Base-by-base conservation (phyloP, 2,797 vertebrate genomes). In the Neosilurus mollespiculum region DNA sequence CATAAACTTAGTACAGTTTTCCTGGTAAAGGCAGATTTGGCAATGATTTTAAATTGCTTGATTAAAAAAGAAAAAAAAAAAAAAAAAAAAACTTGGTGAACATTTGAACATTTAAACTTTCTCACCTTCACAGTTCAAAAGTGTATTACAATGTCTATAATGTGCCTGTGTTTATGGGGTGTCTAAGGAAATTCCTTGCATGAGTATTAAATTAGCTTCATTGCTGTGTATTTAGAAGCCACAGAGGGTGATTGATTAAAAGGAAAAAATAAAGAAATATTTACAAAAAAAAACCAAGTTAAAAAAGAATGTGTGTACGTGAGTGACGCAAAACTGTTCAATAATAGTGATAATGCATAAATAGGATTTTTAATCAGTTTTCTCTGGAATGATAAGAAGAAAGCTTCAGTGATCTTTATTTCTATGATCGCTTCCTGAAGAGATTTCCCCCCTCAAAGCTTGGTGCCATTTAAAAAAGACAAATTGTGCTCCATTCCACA, bases 401-500 rank as follows among this genome's bases (percentile, higher is more conserved):
- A 82, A 82, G 80, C 56, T 34, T 70, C 24, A 78, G 51, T 61
- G 56, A 81, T 62, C 80, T 54, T 78, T 24, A 64, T 65, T 78
- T 85, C 76, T 79, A 71, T 58, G 80, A 77, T 24, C 51, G 69
- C 66, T 85, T 85, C 76, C 73, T 85, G 72, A 82, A 65, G 59
- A 71, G 56, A 78, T 71, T 82, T 69, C 53, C 59, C 64, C 43
- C 43, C 56, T 78, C 54, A 43, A 72, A 78, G 59, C 80, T 49
- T 71, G 62, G 69, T 82, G 81, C 61, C 69, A 73, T 82, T 82
- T 80, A 82, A 75, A 82, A 82, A 75, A 85, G 77, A 79, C 80
- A 78, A 76, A 82, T 73, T 85, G 84, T 82, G 76, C 81, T 82
- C 61, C 59, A 34, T 80, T 88, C 82, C 30, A 53, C 70, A 76